A percentile compares a stretch with the other conserved stretches of the same genome.
Conservation (phyloP, 1,140 invertebrate genomes). For the Drosophila lacteicornis region DNA sequence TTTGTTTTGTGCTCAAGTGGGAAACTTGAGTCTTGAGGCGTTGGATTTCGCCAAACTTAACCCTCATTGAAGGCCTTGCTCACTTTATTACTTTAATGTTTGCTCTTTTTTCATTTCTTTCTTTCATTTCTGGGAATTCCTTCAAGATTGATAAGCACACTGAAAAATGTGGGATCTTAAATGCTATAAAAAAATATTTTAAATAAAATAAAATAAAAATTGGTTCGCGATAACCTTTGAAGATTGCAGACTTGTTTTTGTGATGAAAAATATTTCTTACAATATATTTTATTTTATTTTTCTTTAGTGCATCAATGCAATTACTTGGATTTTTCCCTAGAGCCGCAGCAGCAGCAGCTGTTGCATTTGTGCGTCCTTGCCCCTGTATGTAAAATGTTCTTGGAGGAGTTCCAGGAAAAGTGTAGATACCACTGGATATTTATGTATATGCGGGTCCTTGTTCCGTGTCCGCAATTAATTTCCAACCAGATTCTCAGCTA, state of each 20-base stretch:
- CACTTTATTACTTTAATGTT: conserved; percentile 8
- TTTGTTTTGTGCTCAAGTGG: not conserved
- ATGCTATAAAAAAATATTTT: not conserved
- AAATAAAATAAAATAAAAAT: not conserved
- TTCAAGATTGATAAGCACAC: conserved; percentile 5
- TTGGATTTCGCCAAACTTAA: conserved; percentile 10
- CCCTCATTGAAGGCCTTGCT: not conserved
- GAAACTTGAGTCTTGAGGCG: conserved; percentile 6
- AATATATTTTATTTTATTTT: no score
- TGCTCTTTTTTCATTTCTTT: not conserved
- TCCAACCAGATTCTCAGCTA: conserved; percentile 55
- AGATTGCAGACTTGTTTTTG: no score
- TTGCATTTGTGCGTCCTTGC: conserved; percentile 23
- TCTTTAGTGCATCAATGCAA: not conserved
- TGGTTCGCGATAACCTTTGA: no score
- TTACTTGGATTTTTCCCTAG: not conserved
- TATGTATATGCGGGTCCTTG: conserved; percentile 25
- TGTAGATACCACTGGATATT: conserved; percentile 19
- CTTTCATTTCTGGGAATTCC: conserved; percentile 1
- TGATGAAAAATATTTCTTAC: no score
- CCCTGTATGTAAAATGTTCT: not conserved
- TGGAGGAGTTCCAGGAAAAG: conserved; percentile 31
- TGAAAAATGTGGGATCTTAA: not conserved
- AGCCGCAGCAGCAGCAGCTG: conserved; percentile 15
- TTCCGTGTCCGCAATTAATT: conserved; percentile 58